Percentiles rank a stretch among this genome's conserved stretches.
phyloP scores from a whole-genome alignment of 2,888 invertebrate species.

The Drosophila melanosoma region DNA sequence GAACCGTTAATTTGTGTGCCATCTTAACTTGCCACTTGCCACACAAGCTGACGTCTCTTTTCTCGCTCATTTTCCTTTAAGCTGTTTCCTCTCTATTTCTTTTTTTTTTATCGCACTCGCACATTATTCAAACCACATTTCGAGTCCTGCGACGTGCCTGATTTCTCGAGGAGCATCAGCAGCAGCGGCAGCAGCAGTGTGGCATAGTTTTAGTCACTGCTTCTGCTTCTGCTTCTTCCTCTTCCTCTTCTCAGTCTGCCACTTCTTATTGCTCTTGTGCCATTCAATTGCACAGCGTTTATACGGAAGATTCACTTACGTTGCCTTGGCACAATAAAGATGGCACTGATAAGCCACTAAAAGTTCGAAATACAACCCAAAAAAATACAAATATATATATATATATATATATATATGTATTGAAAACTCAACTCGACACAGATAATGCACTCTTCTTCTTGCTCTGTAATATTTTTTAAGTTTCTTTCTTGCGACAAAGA shows the following conservation, averaged over 20 bases:
- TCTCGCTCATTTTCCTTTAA: conserved; percentile 16
- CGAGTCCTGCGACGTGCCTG: conserved; percentile 58
- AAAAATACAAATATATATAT: background rate
- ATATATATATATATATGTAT: background rate
- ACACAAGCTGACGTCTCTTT: conserved; percentile 39
- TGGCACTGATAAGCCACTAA: conserved; percentile 50
- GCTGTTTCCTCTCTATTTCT: conserved; percentile 23
- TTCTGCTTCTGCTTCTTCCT: background rate
- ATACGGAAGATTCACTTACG: conserved; percentile 49
- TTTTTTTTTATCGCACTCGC: conserved; percentile 17
- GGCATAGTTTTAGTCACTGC: conserved; percentile 40
- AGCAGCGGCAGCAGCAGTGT: conserved; percentile 14
- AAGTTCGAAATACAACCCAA: conserved; percentile 22
- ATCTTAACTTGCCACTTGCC: conserved; percentile 66
- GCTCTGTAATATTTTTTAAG: background rate
- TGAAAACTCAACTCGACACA: conserved; percentile 6
- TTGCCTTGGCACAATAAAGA: conserved; percentile 58
- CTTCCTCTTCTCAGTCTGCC: background rate
- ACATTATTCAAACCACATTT: conserved; percentile 55
- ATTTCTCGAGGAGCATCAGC: conserved; percentile 15
- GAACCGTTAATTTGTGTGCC: conserved; percentile 76
- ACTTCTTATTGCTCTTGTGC: conserved; percentile 2
- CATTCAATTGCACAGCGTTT: conserved; percentile 56
- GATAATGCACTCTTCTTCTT: conserved; percentile 23
- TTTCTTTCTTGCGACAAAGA: conserved; percentile 23